phyloP scores from a whole-genome alignment of 2,888 invertebrate genomes.

The Pachymerium ferrugineum region DNA sequence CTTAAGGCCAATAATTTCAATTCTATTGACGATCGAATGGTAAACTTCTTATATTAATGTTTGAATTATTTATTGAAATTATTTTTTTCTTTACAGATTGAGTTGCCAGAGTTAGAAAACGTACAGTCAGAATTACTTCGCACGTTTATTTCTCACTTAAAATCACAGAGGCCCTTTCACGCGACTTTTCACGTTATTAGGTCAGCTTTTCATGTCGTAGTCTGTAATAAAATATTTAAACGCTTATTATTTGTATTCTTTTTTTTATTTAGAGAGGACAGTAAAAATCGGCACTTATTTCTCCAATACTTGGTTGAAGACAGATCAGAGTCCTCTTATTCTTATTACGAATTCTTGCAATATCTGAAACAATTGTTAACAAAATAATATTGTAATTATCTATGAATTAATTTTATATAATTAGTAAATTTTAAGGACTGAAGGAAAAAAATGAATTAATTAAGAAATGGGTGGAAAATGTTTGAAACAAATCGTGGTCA shows the following conservation, averaged over 20 bases:
- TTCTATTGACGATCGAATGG: slow-evolving; percentile 62
- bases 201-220: slow-evolving; percentile 48
- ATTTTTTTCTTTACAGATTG: slow-evolving; percentile 53
- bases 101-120: slow-evolving; percentile 70
- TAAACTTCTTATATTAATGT: slow-evolving; percentile 41
- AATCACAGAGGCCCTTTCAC: slow-evolving; percentile 75
- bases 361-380: slow-evolving; percentile 60
- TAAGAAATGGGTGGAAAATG: not conserved
- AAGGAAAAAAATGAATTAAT: not conserved
- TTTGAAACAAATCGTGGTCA: not conserved
- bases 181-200: slow-evolving; percentile 74
- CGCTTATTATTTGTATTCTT: not conserved
- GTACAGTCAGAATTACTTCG: slow-evolving; percentile 68
- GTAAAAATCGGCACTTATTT: slow-evolving; percentile 72
- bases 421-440: slow-evolving; percentile 20
- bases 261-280: slow-evolving; percentile 98
- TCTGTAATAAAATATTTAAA: not conserved
- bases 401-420: slow-evolving; percentile 10
- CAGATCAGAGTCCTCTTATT: slow-evolving; percentile 84
- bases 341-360: slow-evolving; percentile 97
- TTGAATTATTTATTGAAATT: not conserved
- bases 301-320: slow-evolving; percentile 89
- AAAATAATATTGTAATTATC: slow-evolving; percentile 31
- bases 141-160: slow-evolving; percentile 72
- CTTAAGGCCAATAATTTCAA: slow-evolving; percentile 69